Evolutionary conservation across 2,797 vertebrate species (phyloP), one percentile per base, ranked within the genome.

Genomic region (Syndactyla subalaris): DNA sequence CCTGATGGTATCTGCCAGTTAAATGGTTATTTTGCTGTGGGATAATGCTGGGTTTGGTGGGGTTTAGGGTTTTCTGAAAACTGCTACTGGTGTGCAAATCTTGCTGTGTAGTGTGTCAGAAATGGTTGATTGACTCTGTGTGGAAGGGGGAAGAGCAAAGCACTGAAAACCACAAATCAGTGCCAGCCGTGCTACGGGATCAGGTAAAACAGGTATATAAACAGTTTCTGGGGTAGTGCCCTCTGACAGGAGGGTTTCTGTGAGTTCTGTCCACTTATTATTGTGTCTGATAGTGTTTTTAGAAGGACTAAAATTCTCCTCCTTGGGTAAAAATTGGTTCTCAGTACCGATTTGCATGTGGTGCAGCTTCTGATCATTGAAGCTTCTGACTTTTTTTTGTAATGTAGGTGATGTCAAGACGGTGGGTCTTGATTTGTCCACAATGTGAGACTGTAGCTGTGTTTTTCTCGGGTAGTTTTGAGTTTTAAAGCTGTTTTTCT

Each of bases 31-130:
- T 88, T 43, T 76, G 49, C 41, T 38, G 5, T 12, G 38, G 38
- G 38, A 18, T 74, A 39, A 23, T 0, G 3, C 41, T 45, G 30
- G 5, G 0, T 81, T 83, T 66, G 58, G n/a, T 4, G 3, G 14
- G n/a, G 2, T 63, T 73, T 24, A 46, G 58, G 38, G 9, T 74
- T 52, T 65, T 85, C 62, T 65, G 46, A 58, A 43, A 49, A 46
- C 24, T 10, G 38, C 1, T 73, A 7, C 17, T 30, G 43, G 27
- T 0, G 0, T 75, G 34, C 14, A 23, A 27, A 72, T 43, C 63
- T 20, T 85, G 16, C 17, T 52, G 15, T 74, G 77, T n/a, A 17
- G 26, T 36, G 15, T 74, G 83, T 80, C 4, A 58, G 26, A 87
- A 79, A 29, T 0, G 63, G 17, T 8, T 66, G 3, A 30, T 39